Conservation (phyloP, 2,888 invertebrate species). For the Agrochola lychnidis region DNA sequence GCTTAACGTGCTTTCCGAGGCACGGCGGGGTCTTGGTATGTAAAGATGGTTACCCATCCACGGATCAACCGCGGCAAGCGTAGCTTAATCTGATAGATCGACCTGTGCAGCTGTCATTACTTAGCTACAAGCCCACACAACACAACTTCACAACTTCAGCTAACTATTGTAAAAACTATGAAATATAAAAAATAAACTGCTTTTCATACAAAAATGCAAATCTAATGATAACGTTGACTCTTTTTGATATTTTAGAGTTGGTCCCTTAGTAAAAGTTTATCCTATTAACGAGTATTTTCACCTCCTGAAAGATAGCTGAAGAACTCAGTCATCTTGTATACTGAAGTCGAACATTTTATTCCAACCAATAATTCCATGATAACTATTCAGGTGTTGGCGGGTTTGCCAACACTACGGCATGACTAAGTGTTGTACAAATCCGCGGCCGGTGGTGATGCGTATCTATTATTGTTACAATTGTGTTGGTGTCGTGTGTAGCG, state of each 20-base stretch:
- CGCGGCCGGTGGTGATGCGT: conserved; percentile 63
- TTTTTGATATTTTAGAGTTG: no score
- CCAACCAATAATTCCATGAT: conserved; percentile 65
- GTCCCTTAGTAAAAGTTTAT: no score
- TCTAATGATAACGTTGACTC: neutral
- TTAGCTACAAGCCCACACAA: no score
- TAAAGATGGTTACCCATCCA: no score
- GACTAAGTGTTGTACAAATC: conserved; percentile 62
- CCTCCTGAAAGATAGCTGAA: neutral
- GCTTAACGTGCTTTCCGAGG: no score
- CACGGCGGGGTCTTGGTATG: no score
- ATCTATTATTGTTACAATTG: conserved; percentile 72
- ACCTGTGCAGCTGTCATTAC: no score
- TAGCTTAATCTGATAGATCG: no score
- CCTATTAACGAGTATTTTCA: neutral
- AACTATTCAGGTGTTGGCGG: conserved; percentile 66
- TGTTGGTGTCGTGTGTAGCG: conserved; percentile 75
- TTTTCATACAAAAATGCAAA: neutral
- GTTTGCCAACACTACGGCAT: conserved; percentile 62
- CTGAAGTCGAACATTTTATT: conserved; percentile 42
- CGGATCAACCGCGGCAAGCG: no score
- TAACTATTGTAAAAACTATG: neutral
- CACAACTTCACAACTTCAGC: no score
- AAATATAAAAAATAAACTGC: neutral
- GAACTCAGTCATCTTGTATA: neutral